Evolutionary conservation across 2,888 invertebrate genomes (phyloP).

Genomic region (Baccha elongata): DNA sequence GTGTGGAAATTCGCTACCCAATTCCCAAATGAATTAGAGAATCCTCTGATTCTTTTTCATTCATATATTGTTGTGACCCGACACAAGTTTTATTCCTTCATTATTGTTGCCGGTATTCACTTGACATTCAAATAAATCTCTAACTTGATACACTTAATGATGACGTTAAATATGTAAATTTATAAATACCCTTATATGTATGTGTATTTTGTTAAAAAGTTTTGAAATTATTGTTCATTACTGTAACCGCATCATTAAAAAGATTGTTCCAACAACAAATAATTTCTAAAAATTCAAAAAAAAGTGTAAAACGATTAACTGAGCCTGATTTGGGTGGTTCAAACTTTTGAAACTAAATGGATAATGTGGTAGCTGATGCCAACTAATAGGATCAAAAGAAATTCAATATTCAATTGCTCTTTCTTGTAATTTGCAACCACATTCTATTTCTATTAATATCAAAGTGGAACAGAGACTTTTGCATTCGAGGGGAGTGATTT

Average conservation of each 20-base stretch:
- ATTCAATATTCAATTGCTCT: conserved; percentile 19
- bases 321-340: conserved; percentile 2
- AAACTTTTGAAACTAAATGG: conserved; percentile 14
- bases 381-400: conserved; percentile 34
- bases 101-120: conserved; percentile 22
- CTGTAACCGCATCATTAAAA: neutral
- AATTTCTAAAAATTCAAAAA: neutral
- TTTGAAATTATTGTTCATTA: neutral
- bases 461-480: conserved; percentile 11
- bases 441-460: conserved; percentile 37
- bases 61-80: neutral
- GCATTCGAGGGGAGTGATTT: conserved; percentile 24
- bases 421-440: conserved; percentile 41
- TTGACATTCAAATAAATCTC: conserved; percentile 44
- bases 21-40: conserved; percentile 58
- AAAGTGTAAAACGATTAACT: conserved; percentile 9
- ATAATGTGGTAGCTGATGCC: conserved; percentile 24
- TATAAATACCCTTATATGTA: neutral
- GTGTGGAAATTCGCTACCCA: conserved; percentile 64
- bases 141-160: conserved; percentile 31
- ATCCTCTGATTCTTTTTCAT: conserved; percentile 60
- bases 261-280: neutral
- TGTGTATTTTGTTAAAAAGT: conserved; percentile 3
- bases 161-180: conserved; percentile 25
- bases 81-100: conserved; percentile 17